Base-by-base conservation (phyloP, 2,888 invertebrate genomes). In the Nomada fabriciana region DNA sequence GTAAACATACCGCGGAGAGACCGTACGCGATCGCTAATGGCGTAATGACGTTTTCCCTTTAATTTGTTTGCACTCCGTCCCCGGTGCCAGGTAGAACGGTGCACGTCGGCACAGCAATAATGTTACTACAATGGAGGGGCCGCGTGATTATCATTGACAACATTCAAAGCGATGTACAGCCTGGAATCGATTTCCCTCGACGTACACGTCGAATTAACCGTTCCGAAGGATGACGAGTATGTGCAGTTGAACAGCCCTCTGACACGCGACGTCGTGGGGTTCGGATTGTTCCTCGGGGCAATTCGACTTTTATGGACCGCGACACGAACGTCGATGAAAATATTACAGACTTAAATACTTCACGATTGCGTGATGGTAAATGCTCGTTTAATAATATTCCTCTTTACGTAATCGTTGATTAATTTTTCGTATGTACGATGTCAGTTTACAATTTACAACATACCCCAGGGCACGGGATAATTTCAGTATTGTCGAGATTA, bases 1-100 rank as follows among this genome's bases (percentile, higher is more conserved):
- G 70, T 59, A 82, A 84, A 83, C 86, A 85, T 74, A 71, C 70
- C 71, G 85, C 67, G 67, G 70, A 83, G 61, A 10, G 71, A 76
- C 60, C 69, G 57, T 50, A 53, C 55, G 69, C 65, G 74, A 77
- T 72, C 80, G 65, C 53, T 82, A 76, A 86, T 79, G 74, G 80
- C 63, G 65, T 81, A 87, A 86, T 75, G 72, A 83, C 73, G 82
- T 60, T 76, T 76, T 65, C 57, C 76, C 67, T 81, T 85, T 79
- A 86, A 84, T 79, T 84, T 80, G 59, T 78, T 78, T 78, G 64
- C 52, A 1, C 13, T n/a, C 13, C 59, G 70, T 57, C 60, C 75
- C 25, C n/a, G 29, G 25, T n/a, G 23, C 43, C 63, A 13, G 23
- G 20, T 36, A 3, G 43, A 43, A 65, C 64, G 53, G 53, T 29